Percentiles rank a stretch among this genome's conserved stretches.
phyloP scores from a whole-genome alignment of 2,797 vertebrate species.

The Mormyrops attenuatus region DNA sequence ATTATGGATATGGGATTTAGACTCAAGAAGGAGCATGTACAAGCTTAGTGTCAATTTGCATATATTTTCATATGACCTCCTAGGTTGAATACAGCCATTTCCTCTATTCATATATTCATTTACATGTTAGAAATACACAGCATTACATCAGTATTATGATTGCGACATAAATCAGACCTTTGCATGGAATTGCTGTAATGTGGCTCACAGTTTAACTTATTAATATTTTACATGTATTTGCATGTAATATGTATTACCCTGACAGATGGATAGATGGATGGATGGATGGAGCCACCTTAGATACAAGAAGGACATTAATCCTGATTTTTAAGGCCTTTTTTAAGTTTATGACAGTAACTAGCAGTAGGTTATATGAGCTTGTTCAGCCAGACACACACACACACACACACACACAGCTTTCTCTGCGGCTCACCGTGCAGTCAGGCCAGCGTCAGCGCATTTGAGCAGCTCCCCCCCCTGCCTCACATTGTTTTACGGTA shows the following conservation, averaged over 20 bases:
- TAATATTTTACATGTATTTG: background rate
- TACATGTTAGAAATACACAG: background rate
- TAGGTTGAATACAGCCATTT: background rate
- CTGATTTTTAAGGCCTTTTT: background rate
- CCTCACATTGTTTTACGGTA: background rate
- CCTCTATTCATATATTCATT: background rate
- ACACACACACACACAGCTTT: background rate
- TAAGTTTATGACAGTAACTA: background rate
- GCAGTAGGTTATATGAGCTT: background rate
- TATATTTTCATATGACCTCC: background rate
- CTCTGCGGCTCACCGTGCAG: background rate
- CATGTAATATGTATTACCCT: background rate
- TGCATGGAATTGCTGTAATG: background rate
- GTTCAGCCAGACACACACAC: slow-evolving; percentile 27
- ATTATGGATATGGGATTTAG: background rate
- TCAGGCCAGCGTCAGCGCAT: slow-evolving; percentile 40
- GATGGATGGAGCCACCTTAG: background rate
- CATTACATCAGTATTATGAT: background rate
- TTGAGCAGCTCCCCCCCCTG: no score
- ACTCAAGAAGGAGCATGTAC: background rate
- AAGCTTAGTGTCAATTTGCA: background rate
- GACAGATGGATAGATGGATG: background rate
- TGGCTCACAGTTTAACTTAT: background rate
- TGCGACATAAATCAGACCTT: background rate
- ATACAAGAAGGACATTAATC: background rate